These are phyloP conservation scores for Anableps anableps DNA, from an alignment of 2,797 vertebrate species.

Conservation along the genomic window DNA sequence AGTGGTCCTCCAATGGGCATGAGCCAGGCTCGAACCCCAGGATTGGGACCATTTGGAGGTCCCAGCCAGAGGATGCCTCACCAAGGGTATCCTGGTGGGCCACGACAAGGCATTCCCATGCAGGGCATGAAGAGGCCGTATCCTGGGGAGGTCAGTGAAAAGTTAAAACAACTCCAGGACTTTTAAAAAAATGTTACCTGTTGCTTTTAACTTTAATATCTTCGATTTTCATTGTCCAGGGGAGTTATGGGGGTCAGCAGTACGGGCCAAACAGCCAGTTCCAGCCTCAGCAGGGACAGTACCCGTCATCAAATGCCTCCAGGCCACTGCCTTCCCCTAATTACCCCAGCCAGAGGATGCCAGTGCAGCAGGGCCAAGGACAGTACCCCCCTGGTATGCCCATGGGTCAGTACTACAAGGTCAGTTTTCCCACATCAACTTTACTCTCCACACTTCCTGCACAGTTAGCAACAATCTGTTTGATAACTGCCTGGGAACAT, in stretches of 20 bases:
- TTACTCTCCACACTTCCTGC: neutral
- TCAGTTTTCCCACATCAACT: slow-evolving; percentile 57
- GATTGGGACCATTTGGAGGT: slow-evolving; percentile 91
- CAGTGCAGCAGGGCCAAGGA: slow-evolving; percentile 91
- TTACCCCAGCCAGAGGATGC: slow-evolving; percentile 96
- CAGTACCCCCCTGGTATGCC: slow-evolving; percentile 94
- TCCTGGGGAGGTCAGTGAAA: slow-evolving; percentile 91
- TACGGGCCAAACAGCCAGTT: slow-evolving; percentile 98
- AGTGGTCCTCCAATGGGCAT: slow-evolving; percentile 97
- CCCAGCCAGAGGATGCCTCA: slow-evolving; percentile 97
- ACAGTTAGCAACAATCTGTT: neutral
- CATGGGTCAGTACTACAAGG: slow-evolving; percentile 99
- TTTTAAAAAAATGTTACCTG: neutral
- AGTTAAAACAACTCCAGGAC: neutral
- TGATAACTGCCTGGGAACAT: neutral
- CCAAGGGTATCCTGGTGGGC: slow-evolving; percentile 92
- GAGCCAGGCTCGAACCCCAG: slow-evolving; percentile 92
- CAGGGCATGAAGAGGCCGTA: slow-evolving; percentile 97
- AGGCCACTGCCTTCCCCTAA: slow-evolving; percentile 93
- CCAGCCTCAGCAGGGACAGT: slow-evolving; percentile 95
- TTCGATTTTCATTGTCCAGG: slow-evolving; percentile 73
- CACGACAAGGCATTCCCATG: slow-evolving; percentile 92
- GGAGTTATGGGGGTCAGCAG: slow-evolving; percentile 94
- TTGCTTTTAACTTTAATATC: neutral
- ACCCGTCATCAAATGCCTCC: slow-evolving; percentile 89